Base-by-base conservation (phyloP, 2,113 vertebrate species). In the Acrocephalus kingi region DNA sequence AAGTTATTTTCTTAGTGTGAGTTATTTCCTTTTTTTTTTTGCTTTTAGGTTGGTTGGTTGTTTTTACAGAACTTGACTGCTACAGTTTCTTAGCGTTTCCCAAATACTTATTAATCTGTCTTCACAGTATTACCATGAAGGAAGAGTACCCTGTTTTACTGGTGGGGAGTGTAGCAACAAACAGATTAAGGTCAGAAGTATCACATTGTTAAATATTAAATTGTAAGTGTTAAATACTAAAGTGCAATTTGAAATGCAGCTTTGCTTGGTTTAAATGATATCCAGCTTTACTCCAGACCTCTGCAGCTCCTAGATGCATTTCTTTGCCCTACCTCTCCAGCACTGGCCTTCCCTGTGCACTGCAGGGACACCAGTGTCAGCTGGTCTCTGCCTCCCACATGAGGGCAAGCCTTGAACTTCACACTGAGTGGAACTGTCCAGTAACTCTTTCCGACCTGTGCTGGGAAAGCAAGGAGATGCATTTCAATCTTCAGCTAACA, bases 361-460 rank as follows among this genome's bases (percentile, higher is more conserved):
- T 11, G 41, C 2, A 14, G 4, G 27, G 82, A 33, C 46, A 62
- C 19, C 10, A 6, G 14, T 1, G 5, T 55, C 6, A 0, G 48
- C 71, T 28, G 56, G 49, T 68, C 85, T 84, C 33, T 81, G 73
- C 71, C 27, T 71, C 51, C 66, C 18, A 7, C 1, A 1, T 1
- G 3, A 64, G 73, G 62, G 39, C 63, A 73, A 68, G 21, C 28
- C 77, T 64, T 4, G 2, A 86, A 72, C 55, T 69, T 90, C 14
- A 43, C 2, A 5, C 52, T 9, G 31, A 52, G 27, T 10, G 8
- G 49, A 84, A 33, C 33, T 21, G 18, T 18, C 67, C 59, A 25
- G 0, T 33, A n/a, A 55, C 45, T 75, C 59, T 39, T 69, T 46
- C 39, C 0, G 0, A 20, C 27, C n/a, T 8, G 2, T 39, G 25